Evolutionary conservation across 1,140 invertebrate species (phyloP), one percentile per base, ranked within the genome.

Genomic region (Sinonovacula constricta): DNA sequence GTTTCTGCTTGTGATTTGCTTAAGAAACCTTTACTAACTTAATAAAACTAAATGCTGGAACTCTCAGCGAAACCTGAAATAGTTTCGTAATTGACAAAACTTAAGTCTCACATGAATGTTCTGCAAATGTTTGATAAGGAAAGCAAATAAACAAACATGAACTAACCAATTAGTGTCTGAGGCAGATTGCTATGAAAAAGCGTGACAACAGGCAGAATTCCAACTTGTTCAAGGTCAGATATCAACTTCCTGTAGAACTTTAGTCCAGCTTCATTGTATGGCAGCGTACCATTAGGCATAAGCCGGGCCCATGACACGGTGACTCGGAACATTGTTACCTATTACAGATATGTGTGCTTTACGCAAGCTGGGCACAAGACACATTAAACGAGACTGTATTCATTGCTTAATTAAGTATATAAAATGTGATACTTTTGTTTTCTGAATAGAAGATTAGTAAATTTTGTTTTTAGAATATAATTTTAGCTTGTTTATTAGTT

Each of bases 121-220:
- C 39, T 45, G 39, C 18, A 10, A 10, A 10, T 45, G 18, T 45
- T 45, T 45, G 7, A 10, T 45, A 45, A 7, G 39, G 7, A 45
- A 18, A 45, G 18, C 39, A 45, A 45, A 18, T 10, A 18, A 45
- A 45, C 7, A 45, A 18, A 10, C 7, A 45, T 45, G 39, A 45
- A 18, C 18, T 45, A 10, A 45, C 39, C 39, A 60, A 91, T 79
- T 49, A 92, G 86, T 18, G 79, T 80, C 68, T 91, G 89, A 7
- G 91, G 90, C 34, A 91, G 81, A 77, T 92, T 92, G 90, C 91
- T 92, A 85, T 93, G 92, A 83, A 90, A 93, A 5, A 93, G 71
- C 3, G 89, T 93, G 12, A 95, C 93, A 89, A 88, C 76, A 12
- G 88, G 88, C 28, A 65, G 36, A 36, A 88, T 85, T 36, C 72